Evolutionary conservation across 64 coral and sea anemone genomes (phyloP).

Genomic region (Montipora cactus): DNA sequence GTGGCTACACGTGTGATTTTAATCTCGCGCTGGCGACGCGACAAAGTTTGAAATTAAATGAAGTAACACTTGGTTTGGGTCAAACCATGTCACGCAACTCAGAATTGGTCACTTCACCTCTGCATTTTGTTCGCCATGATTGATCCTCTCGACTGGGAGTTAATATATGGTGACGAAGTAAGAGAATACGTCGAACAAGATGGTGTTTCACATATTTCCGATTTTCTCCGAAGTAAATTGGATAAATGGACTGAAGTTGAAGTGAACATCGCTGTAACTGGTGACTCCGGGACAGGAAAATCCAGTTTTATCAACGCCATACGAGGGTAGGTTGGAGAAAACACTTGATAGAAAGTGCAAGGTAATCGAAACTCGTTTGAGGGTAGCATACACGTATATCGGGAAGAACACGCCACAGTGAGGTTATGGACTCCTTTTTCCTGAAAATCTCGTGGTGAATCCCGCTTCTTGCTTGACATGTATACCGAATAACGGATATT

Average conservation of each 20-base stretch:
- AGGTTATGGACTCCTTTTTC: background rate
- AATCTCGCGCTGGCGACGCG: too few species aligned
- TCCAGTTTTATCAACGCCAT: slow-evolving; percentile 35
- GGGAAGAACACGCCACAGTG: too few species aligned
- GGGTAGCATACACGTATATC: too few species aligned
- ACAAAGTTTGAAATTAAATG: too few species aligned
- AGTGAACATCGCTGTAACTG: slow-evolving; percentile 6
- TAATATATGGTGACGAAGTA: background rate
- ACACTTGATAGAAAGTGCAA: too few species aligned
- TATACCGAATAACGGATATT: too few species aligned
- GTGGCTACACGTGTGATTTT: too few species aligned
- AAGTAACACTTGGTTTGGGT: too few species aligned
- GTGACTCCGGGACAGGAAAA: slow-evolving; percentile 25
- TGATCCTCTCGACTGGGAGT: background rate
- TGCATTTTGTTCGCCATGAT: background rate
- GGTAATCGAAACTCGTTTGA: too few species aligned
- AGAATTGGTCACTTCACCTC: background rate
- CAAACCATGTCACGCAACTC: background rate
- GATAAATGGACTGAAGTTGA: background rate
- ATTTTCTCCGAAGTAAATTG: slow-evolving; percentile 5
- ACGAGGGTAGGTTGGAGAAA: background rate
- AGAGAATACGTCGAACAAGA: background rate
- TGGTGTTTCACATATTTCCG: background rate
- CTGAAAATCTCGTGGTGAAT: too few species aligned
- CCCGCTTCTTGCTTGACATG: too few species aligned